Conservation (phyloP, 1,140 invertebrate species). For the Leptinotarsa texana region DNA sequence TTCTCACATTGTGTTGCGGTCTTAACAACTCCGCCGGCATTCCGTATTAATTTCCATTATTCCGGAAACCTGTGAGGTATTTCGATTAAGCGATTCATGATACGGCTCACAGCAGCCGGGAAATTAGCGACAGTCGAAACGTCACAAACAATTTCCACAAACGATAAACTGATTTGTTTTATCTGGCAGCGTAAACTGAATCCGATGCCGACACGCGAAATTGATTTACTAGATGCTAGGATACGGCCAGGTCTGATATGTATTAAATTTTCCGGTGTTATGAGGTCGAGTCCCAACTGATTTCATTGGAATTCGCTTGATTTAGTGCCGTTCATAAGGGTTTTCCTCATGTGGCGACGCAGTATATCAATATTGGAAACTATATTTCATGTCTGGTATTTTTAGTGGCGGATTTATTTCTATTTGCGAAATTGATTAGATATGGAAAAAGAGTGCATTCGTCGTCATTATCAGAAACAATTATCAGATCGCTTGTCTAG, state of each 20-base stretch:
- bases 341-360: not conserved
- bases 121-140: conserved; percentile 6
- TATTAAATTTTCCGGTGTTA: conserved; percentile 3
- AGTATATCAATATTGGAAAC: not conserved
- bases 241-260: not conserved
- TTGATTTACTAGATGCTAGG: conserved; percentile 3
- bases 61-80: not conserved
- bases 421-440: not conserved
- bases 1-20: no score
- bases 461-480: no score
- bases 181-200: not conserved
- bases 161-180: conserved; percentile 22
- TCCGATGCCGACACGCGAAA: not conserved
- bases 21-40: no score
- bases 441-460: no score
- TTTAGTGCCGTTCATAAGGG: not conserved
- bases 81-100: not conserved
- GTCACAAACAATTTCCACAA: conserved; percentile 19
- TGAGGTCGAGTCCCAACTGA: not conserved
- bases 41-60: not conserved
- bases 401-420: not conserved
- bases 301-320: not conserved
- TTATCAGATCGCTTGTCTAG: no score
- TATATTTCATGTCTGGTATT: not conserved
- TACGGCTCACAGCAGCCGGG: not conserved